Evolutionary conservation across 2,888 invertebrate genomes (phyloP).

Genomic region (Microctonus brassicae): DNA sequence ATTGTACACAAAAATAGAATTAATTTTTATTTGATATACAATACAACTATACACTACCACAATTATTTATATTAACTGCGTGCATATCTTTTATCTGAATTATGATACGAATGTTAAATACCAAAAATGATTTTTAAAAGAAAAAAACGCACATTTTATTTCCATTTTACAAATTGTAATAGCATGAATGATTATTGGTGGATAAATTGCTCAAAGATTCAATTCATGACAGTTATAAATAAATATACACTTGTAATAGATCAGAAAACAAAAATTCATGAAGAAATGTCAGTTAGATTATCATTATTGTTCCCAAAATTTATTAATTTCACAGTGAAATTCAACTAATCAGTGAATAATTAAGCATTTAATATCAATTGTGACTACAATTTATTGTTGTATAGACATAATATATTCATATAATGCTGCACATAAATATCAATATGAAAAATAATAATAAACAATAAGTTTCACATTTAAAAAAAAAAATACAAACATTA

Average conservation of each 20-base stretch:
- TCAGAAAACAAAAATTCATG: background rate
- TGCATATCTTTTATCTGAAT: constrained; percentile 25
- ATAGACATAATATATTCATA: background rate
- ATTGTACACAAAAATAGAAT: constrained; percentile 21
- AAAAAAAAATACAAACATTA: background rate
- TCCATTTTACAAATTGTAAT: constrained; percentile 13
- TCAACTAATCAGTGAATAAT: background rate
- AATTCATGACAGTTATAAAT: background rate
- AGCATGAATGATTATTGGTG: constrained; percentile 12
- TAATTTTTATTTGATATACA: background rate
- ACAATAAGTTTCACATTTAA: background rate
- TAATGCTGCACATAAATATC: background rate
- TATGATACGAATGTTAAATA: background rate
- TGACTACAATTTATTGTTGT: constrained; percentile 9
- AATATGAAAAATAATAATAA: background rate
- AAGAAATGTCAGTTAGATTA: constrained; percentile 11
- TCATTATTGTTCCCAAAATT: background rate
- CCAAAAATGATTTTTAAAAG: too few relatives aligned
- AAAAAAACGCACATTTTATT: constrained; percentile 17
- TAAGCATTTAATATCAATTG: background rate
- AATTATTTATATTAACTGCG: constrained; percentile 14
- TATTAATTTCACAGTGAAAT: constrained; percentile 2
- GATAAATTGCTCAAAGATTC: constrained; percentile 26
- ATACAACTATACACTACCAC: too few relatives aligned
- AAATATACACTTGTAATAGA: constrained; percentile 12